Conservation (phyloP, 2,797 vertebrate genomes). For the Sebastes itinus region DNA sequence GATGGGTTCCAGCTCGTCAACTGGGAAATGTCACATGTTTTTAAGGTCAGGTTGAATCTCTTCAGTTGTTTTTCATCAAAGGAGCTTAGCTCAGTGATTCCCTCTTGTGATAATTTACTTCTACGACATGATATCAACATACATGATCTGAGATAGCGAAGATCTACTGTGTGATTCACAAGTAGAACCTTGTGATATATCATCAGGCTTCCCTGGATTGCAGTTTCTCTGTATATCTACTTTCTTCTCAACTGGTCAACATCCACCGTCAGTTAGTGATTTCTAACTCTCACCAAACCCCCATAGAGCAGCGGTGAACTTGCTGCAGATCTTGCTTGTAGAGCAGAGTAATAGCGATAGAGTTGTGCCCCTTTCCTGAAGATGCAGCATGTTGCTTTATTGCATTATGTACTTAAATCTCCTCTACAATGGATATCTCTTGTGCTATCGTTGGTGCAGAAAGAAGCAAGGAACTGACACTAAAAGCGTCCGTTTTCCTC, state of each 20-base stretch:
- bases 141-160: conserved; percentile 6
- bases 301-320: conserved; percentile 27
- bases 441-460: conserved; percentile 14
- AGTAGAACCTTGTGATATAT: neutral
- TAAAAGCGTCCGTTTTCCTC: conserved; percentile 22
- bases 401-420: conserved; percentile 5
- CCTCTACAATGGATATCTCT: neutral
- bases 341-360: conserved; percentile 5
- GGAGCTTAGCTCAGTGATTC: conserved; percentile 50
- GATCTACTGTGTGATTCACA: neutral
- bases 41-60: conserved; percentile 72
- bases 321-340: conserved; percentile 13
- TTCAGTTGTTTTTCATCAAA: conserved; percentile 64
- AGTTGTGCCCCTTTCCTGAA: conserved; percentile 1
- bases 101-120: conserved; percentile 46
- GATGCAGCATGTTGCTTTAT: conserved; percentile 25
- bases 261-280: neutral
- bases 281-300: conserved; percentile 19
- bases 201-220: neutral
- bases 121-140: conserved; percentile 11
- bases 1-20: conserved; percentile 65
- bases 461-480: neutral
- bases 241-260: neutral
- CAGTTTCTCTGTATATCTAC: neutral
- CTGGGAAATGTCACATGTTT: conserved; percentile 71